These are phyloP conservation scores for Hypothenemus hampei DNA, from an alignment of 1,140 invertebrate genomes.

Conservation along the genomic window DNA sequence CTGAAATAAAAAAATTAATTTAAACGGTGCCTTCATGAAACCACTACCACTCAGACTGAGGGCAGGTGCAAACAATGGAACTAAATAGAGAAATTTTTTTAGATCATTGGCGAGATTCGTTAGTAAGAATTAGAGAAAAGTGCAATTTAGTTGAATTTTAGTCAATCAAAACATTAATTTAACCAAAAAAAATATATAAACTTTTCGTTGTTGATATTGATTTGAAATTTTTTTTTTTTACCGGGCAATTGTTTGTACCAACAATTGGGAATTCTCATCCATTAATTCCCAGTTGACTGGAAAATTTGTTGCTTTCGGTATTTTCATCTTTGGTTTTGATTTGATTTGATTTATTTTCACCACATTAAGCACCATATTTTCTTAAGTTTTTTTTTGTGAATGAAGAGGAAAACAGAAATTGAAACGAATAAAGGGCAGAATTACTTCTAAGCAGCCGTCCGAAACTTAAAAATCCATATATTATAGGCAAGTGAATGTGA, in stretches of 20 bases:
- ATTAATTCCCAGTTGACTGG: no score
- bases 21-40: constrained; percentile 44
- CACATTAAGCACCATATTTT: neutral
- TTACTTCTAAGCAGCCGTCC: constrained; percentile 38
- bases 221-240: no score
- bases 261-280: no score
- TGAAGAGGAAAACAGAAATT: constrained; percentile 4
- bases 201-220: no score
- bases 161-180: neutral
- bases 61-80: constrained; percentile 38
- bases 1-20: constrained; percentile 40
- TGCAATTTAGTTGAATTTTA: constrained; percentile 39
- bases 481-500: constrained; percentile 34
- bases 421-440: constrained; percentile 27
- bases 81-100: constrained; percentile 6
- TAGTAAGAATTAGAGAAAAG: constrained; percentile 26
- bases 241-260: no score
- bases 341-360: no score
- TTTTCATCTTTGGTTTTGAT: no score
- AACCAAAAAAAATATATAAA: no score
- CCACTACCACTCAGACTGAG: constrained; percentile 42
- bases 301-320: no score
- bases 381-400: neutral
- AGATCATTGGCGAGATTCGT: constrained; percentile 23
- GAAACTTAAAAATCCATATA: constrained; percentile 19